Evolutionary conservation across 2,888 invertebrate genomes (phyloP), one percentile per base, ranked within the genome.

Genomic region (Chymomyza caudatula): DNA sequence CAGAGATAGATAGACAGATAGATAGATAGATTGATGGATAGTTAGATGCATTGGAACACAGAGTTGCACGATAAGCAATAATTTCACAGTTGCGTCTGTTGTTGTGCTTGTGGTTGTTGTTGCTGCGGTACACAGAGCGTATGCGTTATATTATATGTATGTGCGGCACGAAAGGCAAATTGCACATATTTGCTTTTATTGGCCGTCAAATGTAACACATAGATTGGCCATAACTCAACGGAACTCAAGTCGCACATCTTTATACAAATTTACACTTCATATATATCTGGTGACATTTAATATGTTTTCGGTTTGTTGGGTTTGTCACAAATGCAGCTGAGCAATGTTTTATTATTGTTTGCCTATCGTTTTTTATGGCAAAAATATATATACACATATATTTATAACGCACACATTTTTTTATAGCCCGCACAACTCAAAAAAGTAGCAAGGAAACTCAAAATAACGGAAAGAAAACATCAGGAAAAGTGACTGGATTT

Each of bases 251-350:
- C 29, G 29, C 29, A 20, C 51, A 20, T 51, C 51, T 25, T 53
- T 53, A 53, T 13, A 25, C 53, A 53, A 53, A 62, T 71, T 71
- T 55, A 53, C 71, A 71, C 72, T 60, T 54, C 72, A 63, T 71
- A 42, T 57, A 70, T 61, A 22, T 25, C 13, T 4, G 53, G 4
- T n/a, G 25, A 25, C 25, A 5, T 25, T 25, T 25, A 6, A 37
- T 37, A 37, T 11, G 29, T 37, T 37, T 11, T 37, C 29, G 29
- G 29, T 13, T 37, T 37, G 29, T 2, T 37, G 29, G 29, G 11
- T 37, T 37, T 37, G 29, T 37, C 29, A 37, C 20, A 51, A 51
- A 17, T 51, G 53, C 53, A 53, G 53, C 53, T 53, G 53, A 13
- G 53, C 25, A 37, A 37, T 37, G 29, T 37, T 37, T 37, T 37